Base-by-base conservation (phyloP, 2,888 invertebrate species). In the Drosophila affinis region DNA sequence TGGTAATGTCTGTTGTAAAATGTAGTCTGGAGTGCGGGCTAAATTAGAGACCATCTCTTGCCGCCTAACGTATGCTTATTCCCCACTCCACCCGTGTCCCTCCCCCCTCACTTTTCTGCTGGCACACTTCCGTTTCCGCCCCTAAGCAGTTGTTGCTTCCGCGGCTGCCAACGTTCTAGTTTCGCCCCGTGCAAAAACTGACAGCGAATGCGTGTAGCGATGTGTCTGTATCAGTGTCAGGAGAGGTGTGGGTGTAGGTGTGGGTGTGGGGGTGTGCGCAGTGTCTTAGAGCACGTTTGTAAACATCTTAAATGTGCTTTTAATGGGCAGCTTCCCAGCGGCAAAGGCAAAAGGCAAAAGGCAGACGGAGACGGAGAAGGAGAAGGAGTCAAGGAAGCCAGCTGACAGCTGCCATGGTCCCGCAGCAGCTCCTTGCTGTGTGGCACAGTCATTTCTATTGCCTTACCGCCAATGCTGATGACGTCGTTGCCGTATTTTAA, bases 291-390 rank as follows among this genome's bases (percentile, higher is more conserved):
- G 86, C 81, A 88, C 84, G 81, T 85, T 83, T 85, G 81, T 83
- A 85, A 85, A 86, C 87, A 88, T 85, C 87, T 85, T 81, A 88
- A 88, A 85, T 85, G 85, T 85, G 81, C 87, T 85, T 86, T 85
- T 85, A 85, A 88, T 81, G 88, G 88, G 87, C 84, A 81, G 77
- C 71, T 75, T 83, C 73, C 81, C 73, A 56, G 55, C 21, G 21
- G 34, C 67, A 56, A 62, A 9, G 9, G 29, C 29, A 29, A 29
- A 29, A 29, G 29, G 9, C 9, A 29, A 53, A 18, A 65, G 54
- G 55, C 54, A 48, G 55, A 39, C 71, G 65, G 49, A 27, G 58
- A 34, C 29, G 6, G 46, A 51, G 55, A 39, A 71, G 65, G 51
- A 32, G 58, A 34, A 18, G 9, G 46, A 60, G 48, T 57, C 61